These are phyloP conservation scores for Semnopithecus entellus DNA, from an alignment of 2,113 vertebrate genomes.

Conservation along the genomic window DNA sequence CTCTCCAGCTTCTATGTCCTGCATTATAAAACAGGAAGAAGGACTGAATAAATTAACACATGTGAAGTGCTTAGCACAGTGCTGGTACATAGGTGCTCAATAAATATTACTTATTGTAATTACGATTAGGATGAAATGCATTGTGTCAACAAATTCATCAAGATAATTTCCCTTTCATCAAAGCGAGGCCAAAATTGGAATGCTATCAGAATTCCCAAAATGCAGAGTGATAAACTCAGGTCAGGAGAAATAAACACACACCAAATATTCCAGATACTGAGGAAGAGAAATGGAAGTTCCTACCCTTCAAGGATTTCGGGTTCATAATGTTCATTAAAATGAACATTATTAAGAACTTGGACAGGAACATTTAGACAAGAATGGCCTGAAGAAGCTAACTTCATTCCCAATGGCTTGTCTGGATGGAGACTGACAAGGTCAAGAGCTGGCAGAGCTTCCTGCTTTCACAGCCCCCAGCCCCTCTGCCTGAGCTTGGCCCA, in stretches of 20 bases:
- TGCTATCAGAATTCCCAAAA: not conserved
- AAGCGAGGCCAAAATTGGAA: not conserved
- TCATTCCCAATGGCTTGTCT: not conserved
- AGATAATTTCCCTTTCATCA: not conserved
- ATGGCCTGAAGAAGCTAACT: not conserved
- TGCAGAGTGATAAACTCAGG: not conserved
- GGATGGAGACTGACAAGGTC: not conserved
- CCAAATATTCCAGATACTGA: not conserved
- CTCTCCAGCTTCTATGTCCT: not conserved
- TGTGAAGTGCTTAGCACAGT: not conserved
- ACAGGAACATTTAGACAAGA: not conserved
- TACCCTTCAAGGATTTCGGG: not conserved
- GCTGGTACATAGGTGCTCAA: not conserved
- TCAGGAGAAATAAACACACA: not conserved
- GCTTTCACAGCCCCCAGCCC: not conserved
- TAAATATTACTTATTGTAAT: not conserved
- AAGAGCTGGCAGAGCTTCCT: fast-evolving
- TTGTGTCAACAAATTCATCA: not conserved
- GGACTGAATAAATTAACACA: not conserved
- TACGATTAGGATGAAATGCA: not conserved
- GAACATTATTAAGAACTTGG: not conserved
- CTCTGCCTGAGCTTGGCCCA: not conserved
- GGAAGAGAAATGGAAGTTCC: not conserved
- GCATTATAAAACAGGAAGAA: not conserved
- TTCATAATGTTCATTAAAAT: not conserved